These are phyloP conservation scores for Poliocrania exsul DNA, from an alignment of 2,797 vertebrate species.

Conservation along the genomic window DNA sequence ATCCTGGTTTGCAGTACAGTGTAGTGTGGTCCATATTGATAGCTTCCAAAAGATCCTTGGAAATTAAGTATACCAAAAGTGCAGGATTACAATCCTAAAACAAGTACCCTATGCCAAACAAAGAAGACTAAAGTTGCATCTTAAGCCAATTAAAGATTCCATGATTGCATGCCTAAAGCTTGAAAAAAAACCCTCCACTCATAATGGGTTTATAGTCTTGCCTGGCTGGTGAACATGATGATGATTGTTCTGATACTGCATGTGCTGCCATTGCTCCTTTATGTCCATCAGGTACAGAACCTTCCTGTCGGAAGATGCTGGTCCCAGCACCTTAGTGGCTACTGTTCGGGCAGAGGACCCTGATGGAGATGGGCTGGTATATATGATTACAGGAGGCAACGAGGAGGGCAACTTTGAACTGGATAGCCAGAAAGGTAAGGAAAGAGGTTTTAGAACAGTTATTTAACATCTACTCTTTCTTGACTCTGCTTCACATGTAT, in stretches of 20 bases:
- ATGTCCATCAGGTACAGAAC: constrained; percentile 84
- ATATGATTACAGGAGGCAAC: constrained; percentile 88
- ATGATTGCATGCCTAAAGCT: neutral
- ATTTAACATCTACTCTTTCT: neutral
- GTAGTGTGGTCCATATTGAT: neutral
- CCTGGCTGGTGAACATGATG: neutral
- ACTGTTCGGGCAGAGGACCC: constrained; percentile 88
- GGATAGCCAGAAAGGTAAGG: constrained; percentile 87
- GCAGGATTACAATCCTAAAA: neutral
- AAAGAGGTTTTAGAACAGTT: neutral
- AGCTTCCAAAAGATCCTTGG: neutral
- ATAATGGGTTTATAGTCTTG: neutral
- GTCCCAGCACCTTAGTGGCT: constrained; percentile 87
- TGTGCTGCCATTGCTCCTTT: neutral
- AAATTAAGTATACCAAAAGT: neutral
- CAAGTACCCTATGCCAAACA: neutral
- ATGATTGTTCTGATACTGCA: neutral
- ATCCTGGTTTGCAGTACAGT: neutral
- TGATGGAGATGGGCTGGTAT: constrained; percentile 86
- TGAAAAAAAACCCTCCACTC: neutral
- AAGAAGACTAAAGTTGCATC: neutral
- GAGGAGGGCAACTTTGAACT: constrained; percentile 91
- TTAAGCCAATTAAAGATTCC: neutral
- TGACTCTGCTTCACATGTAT: neutral
- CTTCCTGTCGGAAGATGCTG: constrained; percentile 90